phyloP scores from a whole-genome alignment of 2,113 vertebrate species.

The Noctilio leporinus region DNA sequence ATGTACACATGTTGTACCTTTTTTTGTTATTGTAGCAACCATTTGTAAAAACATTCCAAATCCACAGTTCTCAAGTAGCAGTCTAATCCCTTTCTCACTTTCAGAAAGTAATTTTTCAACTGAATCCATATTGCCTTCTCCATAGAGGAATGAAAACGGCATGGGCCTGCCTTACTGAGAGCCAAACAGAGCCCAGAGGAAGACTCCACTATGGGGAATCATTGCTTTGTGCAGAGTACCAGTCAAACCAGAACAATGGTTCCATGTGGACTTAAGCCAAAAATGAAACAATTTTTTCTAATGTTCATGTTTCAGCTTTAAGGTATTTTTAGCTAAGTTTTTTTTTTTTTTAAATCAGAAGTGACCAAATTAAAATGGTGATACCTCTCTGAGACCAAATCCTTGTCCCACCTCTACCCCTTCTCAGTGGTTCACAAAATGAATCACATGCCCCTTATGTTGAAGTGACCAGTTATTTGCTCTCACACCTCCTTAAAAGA shows the following conservation, averaged over 20 bases:
- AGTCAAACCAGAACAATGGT: too few relatives aligned
- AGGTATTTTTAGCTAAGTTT: constrained; percentile 27
- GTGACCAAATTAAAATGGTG: constrained; percentile 40
- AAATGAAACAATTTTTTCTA: not conserved
- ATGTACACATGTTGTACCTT: constrained; percentile 75
- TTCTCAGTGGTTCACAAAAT: not conserved
- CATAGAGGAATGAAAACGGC: too few relatives aligned
- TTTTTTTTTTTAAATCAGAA: not conserved
- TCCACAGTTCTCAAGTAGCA: not conserved
- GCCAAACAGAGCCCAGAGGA: too few relatives aligned
- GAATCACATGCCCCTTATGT: not conserved
- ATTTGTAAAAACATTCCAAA: constrained; percentile 71
- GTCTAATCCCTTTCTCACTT: too few relatives aligned
- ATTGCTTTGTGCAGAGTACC: too few relatives aligned
- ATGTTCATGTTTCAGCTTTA: constrained; percentile 69
- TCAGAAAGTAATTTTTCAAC: too few relatives aligned
- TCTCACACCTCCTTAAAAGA: not conserved
- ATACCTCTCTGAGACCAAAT: not conserved
- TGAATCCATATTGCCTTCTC: too few relatives aligned
- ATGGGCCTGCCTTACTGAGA: too few relatives aligned
- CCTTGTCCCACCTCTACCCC: not conserved
- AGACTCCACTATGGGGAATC: too few relatives aligned
- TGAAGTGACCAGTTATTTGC: not conserved
- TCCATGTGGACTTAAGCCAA: not conserved
- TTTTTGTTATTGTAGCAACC: constrained; percentile 63